Conservation (phyloP, 2,888 invertebrate genomes). For the Apotomis turbidana region DNA sequence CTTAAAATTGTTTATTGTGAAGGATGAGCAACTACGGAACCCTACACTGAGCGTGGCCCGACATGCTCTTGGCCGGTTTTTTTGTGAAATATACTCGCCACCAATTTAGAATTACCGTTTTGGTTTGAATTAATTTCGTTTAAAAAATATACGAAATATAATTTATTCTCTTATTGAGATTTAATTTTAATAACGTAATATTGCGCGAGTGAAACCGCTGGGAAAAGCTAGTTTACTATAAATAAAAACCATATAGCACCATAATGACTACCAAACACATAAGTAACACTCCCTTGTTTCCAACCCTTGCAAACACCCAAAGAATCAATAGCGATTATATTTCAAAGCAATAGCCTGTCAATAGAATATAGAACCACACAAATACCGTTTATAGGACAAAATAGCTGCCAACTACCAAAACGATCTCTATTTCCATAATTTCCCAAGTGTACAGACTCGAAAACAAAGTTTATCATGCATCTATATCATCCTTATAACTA, state of each 20-base stretch:
- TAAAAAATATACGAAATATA: too few species aligned
- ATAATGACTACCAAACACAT: background rate
- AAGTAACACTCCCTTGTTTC: conserved; percentile 17
- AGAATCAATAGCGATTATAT: conserved; percentile 37
- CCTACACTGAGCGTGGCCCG: too few species aligned
- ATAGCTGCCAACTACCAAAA: conserved; percentile 41
- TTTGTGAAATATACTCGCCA: too few species aligned
- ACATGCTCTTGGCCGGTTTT: too few species aligned
- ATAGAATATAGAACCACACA: conserved; percentile 36
- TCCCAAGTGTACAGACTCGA: conserved; percentile 33
- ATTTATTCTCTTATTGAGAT: too few species aligned
- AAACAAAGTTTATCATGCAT: conserved; percentile 26
- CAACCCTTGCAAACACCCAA: conserved; percentile 15
- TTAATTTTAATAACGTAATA: too few species aligned
- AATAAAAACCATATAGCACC: background rate
- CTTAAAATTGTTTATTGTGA: too few species aligned
- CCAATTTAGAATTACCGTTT: too few species aligned
- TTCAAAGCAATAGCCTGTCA: conserved; percentile 28
- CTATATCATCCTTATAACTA: background rate
- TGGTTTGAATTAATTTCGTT: too few species aligned
- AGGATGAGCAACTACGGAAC: too few species aligned
- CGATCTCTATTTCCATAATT: conserved; percentile 41
- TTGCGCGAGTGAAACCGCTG: too few species aligned
- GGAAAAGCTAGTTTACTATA: too few species aligned
- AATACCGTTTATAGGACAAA: conserved; percentile 41